Evolutionary conservation across 2,797 vertebrate genomes (phyloP), one percentile per base, ranked within the genome.

Genomic region (Capromys pilorides): DNA sequence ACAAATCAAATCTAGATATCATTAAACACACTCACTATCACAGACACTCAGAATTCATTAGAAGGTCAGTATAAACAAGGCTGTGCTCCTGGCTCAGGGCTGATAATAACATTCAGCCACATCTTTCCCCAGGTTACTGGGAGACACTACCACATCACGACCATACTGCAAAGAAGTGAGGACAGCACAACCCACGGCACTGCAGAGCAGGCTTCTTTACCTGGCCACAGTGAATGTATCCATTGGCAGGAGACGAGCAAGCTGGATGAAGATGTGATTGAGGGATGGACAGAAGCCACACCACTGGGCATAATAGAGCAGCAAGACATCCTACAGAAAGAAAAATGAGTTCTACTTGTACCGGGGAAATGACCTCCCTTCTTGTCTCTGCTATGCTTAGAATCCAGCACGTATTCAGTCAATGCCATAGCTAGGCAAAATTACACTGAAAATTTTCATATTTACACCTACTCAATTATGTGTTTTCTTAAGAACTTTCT

Each of bases 141-240:
- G 62, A 93, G 45, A 66, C 4, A 41, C 69, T 61, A 5, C 22
- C 16, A 77, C 41, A 51, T 33, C 64, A 75, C 2, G 62, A 89
- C 66, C 24, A 26, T 39, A n/a, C 31, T 11, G 19, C 6, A 57
- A 71, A 66, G 4, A 22, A 49, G 71, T 8, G 26, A 77, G 41
- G 66, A 18, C 6, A 51, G 75, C 77, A 73, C 12, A 22, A 51
- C 85, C 81, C 39, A 21, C 2, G 41, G 51, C 1, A 8, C 62
- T 12, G 2, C 8, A 22, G 75, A 73, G 33, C 2, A 14, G 80
- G 49, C 13, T n/a, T 79, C 81, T 93, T 97, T 98, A 99, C 99
- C 99, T 99, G 91, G 99, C 99, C 95, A 99, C 99, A 1, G 97
- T 98, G 98, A 99, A 98, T 85, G 97, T 97, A 92, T 99, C 98